phyloP scores from a whole-genome alignment of 53 echinoderm and acorn worm genomes.

The Patiria pectinifera region DNA sequence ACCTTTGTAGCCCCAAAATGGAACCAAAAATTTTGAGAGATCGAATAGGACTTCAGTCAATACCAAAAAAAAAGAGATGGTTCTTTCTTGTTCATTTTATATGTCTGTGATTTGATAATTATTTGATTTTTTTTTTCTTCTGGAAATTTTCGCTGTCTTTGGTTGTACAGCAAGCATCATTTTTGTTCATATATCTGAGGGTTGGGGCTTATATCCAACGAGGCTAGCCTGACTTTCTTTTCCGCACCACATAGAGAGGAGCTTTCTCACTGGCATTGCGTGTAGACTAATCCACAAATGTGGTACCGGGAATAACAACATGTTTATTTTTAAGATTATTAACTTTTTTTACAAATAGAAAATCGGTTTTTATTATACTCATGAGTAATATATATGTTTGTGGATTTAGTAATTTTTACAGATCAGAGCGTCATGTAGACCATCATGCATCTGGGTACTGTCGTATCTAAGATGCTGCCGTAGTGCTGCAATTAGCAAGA shows the following conservation, averaged over 20 bases:
- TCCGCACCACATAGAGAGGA: constrained; percentile 31
- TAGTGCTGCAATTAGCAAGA: too few species aligned
- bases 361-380: too few species aligned
- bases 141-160: constrained; percentile 24
- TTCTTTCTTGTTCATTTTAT: constrained; percentile 58
- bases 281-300: not conserved
- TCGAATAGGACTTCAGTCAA: constrained; percentile 41
- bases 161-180: constrained; percentile 10
- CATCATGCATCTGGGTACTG: not conserved
- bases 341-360: not conserved
- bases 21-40: constrained; percentile 12
- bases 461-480: not conserved
- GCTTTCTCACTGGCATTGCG: constrained; percentile 51
- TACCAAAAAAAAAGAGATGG: constrained; percentile 47
- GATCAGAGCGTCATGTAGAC: not conserved
- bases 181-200: constrained; percentile 22
- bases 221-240: constrained; percentile 8
- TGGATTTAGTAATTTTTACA: not conserved
- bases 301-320: not conserved
- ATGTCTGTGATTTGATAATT: constrained; percentile 29
- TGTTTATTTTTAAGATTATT: not conserved
- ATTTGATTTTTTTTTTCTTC: constrained; percentile 12
- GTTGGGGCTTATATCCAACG: constrained; percentile 25
- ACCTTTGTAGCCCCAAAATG: not conserved
- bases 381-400: not conserved